phyloP scores from a whole-genome alignment of 2,113 vertebrate species.

The Rhinolophus sinicus region DNA sequence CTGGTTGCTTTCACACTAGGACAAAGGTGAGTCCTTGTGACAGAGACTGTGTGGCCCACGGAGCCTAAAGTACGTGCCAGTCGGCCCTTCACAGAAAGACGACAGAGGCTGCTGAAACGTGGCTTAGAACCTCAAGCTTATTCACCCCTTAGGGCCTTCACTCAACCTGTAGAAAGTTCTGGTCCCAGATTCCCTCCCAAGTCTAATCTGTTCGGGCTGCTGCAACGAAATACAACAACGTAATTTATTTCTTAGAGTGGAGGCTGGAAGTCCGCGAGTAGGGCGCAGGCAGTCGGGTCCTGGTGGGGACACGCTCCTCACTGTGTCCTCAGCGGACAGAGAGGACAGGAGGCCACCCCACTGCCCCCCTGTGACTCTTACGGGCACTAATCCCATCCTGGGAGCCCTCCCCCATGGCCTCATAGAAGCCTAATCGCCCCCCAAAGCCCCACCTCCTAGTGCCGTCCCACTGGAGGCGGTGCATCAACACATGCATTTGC shows the following conservation, averaged over 20 bases:
- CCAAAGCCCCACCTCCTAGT: not conserved
- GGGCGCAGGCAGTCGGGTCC: too few relatives aligned
- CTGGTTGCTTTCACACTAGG: rapidly evolving
- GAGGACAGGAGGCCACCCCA: not conserved
- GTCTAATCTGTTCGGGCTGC: not conserved
- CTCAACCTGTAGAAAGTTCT: not conserved
- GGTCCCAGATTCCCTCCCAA: too few relatives aligned
- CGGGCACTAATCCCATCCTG: not conserved
- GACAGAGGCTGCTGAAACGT: not conserved
- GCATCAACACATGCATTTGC: not conserved
- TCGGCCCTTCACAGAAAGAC: not conserved
- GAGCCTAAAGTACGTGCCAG: not conserved
- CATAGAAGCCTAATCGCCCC: not conserved
- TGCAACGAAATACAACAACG: not conserved
- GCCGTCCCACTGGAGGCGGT: rapidly evolving
- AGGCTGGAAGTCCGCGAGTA: not conserved
- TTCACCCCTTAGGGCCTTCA: not conserved
- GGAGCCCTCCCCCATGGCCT: not conserved
- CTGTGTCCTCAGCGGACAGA: rapidly evolving
- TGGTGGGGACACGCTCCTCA: not conserved
- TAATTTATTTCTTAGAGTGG: not conserved
- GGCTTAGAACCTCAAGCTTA: not conserved
- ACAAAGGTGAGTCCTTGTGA: too few relatives aligned
- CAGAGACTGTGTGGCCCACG: rapidly evolving
- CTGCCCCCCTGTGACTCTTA: not conserved